Evolutionary conservation across 2,797 vertebrate genomes (phyloP).

Genomic region (Echiichthys vipera): DNA sequence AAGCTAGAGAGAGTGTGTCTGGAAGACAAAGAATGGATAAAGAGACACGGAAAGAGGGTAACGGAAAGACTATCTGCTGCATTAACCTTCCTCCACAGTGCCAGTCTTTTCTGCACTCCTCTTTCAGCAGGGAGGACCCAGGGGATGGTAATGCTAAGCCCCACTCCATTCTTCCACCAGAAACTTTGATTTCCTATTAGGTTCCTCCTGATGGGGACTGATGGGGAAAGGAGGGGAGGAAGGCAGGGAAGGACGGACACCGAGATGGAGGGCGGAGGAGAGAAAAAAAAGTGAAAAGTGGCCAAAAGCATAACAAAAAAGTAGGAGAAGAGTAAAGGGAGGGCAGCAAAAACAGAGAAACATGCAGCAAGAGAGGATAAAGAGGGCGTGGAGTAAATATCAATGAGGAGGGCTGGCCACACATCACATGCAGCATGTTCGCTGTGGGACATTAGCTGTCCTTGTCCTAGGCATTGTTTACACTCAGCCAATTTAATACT

Average conservation of each 20-base stretch:
- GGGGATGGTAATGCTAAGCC: slow-evolving; percentile 98
- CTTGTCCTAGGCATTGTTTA: slow-evolving; percentile 90
- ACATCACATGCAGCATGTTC: slow-evolving; percentile 88
- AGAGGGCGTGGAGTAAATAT: slow-evolving; percentile 6
- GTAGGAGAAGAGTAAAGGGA: slow-evolving; percentile 34
- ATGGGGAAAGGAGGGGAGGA: slow-evolving; percentile 67
- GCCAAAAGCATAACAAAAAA: slow-evolving; percentile 30
- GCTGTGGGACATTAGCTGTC: slow-evolving; percentile 85
- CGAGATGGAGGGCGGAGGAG: slow-evolving; percentile 25
- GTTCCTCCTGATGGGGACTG: slow-evolving; percentile 96
- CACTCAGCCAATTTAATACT: slow-evolving; percentile 87
- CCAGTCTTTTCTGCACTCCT: slow-evolving; percentile 93
- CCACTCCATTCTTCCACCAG: slow-evolving; percentile 91
- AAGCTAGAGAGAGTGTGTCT: slow-evolving; percentile 51
- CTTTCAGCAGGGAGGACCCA: slow-evolving; percentile 95
- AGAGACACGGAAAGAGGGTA: slow-evolving; percentile 77
- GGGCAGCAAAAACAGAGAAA: slow-evolving; percentile 26
- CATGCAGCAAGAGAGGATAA: slow-evolving; percentile 17
- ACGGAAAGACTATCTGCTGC: slow-evolving; percentile 98
- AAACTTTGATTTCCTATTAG: slow-evolving; percentile 99
- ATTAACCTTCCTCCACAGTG: slow-evolving; percentile 94
- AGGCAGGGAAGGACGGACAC: slow-evolving; percentile 49
- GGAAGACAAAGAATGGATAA: slow-evolving; percentile 64
- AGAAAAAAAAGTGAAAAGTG: slow-evolving; percentile 20
- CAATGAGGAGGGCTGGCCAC: slow-evolving; percentile 54